Evolutionary conservation across 2,888 invertebrate species (phyloP).

Genomic region (Pristionchus entomophagus): DNA sequence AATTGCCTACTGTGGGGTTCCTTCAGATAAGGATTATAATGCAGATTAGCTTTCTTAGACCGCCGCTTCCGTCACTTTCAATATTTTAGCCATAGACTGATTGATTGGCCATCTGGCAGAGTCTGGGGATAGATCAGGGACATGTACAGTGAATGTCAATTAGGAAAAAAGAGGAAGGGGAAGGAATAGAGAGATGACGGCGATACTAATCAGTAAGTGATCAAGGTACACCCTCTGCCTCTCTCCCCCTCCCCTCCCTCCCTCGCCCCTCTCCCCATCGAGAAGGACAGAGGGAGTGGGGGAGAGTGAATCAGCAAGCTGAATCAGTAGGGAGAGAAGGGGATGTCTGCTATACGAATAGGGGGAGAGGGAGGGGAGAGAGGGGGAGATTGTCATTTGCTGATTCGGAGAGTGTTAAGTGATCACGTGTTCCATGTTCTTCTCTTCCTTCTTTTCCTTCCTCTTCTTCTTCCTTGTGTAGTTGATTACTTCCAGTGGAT

Average conservation of each 20-base stretch:
- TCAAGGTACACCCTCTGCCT: background rate
- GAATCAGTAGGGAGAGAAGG: conserved; percentile 28
- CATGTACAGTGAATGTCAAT: background rate
- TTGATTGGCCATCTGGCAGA: conserved; percentile 2
- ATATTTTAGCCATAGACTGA: background rate
- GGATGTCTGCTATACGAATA: conserved; percentile 36
- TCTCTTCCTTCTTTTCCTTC: no score
- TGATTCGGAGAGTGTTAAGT: background rate
- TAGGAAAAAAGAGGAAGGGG: background rate
- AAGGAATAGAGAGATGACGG: background rate
- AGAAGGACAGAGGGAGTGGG: background rate
- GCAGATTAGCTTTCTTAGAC: no score
- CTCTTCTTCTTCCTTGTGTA: no score
- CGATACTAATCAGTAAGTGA: conserved; percentile 42
- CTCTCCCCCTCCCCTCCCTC: background rate
- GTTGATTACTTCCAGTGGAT: no score
- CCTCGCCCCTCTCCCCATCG: background rate
- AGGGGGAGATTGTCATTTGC: conserved; percentile 7
- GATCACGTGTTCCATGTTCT: background rate
- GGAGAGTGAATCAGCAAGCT: background rate
- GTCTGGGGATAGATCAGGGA: background rate
- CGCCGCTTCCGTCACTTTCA: no score
- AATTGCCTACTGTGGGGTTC: no score
- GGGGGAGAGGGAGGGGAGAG: background rate
- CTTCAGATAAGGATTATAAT: no score